Percentiles rank a stretch among this genome's conserved stretches.
Evolutionary conservation across 2,797 vertebrate genomes (phyloP).

Genomic region (Otolemur crassicaudatus): DNA sequence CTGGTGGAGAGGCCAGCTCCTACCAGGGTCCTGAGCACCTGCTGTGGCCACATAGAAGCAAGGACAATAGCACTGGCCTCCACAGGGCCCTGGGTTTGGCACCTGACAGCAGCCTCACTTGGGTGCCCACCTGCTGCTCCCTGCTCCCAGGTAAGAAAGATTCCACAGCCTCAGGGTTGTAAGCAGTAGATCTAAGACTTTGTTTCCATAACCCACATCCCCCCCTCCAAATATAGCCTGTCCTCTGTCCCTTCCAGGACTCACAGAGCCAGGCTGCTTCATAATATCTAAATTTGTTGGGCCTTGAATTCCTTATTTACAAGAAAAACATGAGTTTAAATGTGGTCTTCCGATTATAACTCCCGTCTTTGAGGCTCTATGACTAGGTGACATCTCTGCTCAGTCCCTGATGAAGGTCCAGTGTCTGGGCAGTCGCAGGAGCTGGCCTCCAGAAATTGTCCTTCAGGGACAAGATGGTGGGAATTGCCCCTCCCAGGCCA

Average conservation of each 20-base stretch:
- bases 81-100: no score
- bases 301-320: not conserved
- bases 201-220: not conserved
- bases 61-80: accelerated
- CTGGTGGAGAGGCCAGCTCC: not conserved
- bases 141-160: accelerated
- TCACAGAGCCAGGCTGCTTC: no score
- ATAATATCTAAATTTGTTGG: not conserved
- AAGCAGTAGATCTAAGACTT: not conserved
- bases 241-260: no score
- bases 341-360: no score
- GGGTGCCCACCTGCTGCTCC: accelerated
- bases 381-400: accelerated
- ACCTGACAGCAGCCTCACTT: not conserved
- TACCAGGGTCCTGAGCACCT: not conserved
- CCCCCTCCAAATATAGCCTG: not conserved
- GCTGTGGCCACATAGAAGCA: not conserved
- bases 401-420: no score
- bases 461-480: accelerated
- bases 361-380: not conserved
- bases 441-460: no score
- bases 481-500: no score
- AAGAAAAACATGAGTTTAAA: not conserved
- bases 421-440: no score
- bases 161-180: not conserved